phyloP scores from a whole-genome alignment of 2,113 vertebrate genomes.

The Ammodytes marinus region DNA sequence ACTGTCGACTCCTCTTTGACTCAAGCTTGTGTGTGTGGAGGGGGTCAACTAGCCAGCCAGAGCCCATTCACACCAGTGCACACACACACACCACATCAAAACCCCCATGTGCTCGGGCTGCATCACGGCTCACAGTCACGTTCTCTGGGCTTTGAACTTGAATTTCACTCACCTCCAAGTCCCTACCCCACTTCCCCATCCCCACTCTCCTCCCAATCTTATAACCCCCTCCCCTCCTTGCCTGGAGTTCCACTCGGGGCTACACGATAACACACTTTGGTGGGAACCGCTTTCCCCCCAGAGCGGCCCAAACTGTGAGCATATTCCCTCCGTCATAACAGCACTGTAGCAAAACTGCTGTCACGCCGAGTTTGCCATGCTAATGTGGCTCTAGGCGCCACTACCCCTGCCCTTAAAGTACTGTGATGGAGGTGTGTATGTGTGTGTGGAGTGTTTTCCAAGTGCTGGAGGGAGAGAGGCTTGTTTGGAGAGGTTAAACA shows the following conservation, averaged over 20 bases:
- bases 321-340: conserved; percentile 77
- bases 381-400: conserved; percentile 72
- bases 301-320: conserved; percentile 71
- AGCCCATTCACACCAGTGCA: conserved; percentile 58
- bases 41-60: conserved; percentile 68
- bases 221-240: conserved; percentile 23
- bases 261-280: conserved; percentile 79
- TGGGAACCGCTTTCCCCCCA: conserved; percentile 65
- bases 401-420: conserved; percentile 50
- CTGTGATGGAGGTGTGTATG: conserved; percentile 40
- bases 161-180: conserved; percentile 68
- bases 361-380: conserved; percentile 76
- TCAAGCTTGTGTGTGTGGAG: conserved; percentile 69
- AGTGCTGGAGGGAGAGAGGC: conserved; percentile 11
- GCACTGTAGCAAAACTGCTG: conserved; percentile 78
- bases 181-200: conserved; percentile 46
- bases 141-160: conserved; percentile 73
- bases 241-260: conserved; percentile 72
- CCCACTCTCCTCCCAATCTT: conserved; percentile 49
- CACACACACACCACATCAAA: conserved; percentile 47
- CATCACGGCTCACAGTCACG: conserved; percentile 60
- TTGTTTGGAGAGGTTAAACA: conserved; percentile 41
- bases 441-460: conserved; percentile 34
- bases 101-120: conserved; percentile 45
- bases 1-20: conserved; percentile 64